Evolutionary conservation across 2,113 vertebrate species (phyloP), one percentile per base, ranked within the genome.

Genomic region (Galeopterus variegatus): DNA sequence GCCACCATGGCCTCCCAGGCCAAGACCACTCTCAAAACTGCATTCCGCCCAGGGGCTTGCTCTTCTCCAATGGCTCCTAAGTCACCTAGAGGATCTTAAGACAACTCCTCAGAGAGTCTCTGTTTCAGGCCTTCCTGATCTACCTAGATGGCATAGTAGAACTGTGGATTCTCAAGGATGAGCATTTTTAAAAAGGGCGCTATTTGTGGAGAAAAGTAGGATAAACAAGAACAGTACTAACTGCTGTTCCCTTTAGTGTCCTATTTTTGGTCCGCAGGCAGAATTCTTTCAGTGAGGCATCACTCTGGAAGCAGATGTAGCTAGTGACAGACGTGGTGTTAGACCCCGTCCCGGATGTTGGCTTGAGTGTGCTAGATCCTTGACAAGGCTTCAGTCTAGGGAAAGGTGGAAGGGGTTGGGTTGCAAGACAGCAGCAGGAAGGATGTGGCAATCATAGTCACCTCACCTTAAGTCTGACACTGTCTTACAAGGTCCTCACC

Each of bases 401-500:
- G 14, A 26, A 77, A 14, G 17, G 54, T 19, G 17, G 70, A 72
- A 45, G 62, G 31, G 64, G 41, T 0, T 11, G 69, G n/a, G n/a
- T 28, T 77, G 21, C 21, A 82, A 23, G 48, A 70, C 48, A 64
- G 62, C n/a, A 9, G 33, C 15, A 62, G 70, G 64, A 48, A 77
- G n/a, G 31, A 31, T 14, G 64, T 79, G 6, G 11, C 62, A 1
- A 3, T 33, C 15, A 3, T 0, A 2, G 15, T 12, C 62, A 2
- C 62, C 64, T 72, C 62, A 14, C 12, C 36, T 9, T 19, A 12
- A 4, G 23, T 33, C 75, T 50, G 76, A 75, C 33, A 31, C 33
- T 24, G 31, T 69, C 28, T 54, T n/a, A 5, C 0, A 1, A 87
- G 18, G 36, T 9, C 62, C 41, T 79, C 6, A 2, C 28, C 23